Evolutionary conservation across 2,797 vertebrate species (phyloP).

Genomic region (Adelosebastes latens): DNA sequence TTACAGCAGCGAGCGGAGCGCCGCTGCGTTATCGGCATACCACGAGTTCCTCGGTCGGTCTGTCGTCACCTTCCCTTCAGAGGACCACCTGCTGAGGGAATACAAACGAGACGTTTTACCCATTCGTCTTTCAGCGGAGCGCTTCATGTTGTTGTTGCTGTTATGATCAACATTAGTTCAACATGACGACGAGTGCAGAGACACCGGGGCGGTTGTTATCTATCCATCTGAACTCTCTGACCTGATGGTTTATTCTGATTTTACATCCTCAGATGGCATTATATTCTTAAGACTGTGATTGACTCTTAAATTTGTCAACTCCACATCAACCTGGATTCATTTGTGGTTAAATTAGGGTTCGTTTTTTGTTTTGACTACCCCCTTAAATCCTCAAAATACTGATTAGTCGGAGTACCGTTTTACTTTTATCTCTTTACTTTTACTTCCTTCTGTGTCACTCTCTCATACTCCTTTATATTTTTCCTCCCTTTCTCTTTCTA

Average conservation of each 20-base stretch:
- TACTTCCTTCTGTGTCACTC: background rate
- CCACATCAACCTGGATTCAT: background rate
- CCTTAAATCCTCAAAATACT: background rate
- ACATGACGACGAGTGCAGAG: slow-evolving; percentile 9
- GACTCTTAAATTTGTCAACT: background rate
- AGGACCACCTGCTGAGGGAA: slow-evolving; percentile 50
- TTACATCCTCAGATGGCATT: background rate
- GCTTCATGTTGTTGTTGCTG: slow-evolving; percentile 10
- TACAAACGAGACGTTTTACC: background rate
- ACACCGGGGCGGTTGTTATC: background rate
- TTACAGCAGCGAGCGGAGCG: background rate
- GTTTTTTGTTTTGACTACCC: too few species aligned
- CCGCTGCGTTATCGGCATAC: slow-evolving; percentile 17
- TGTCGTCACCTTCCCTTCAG: slow-evolving; percentile 33
- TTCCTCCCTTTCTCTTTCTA: too few species aligned
- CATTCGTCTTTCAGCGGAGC: slow-evolving; percentile 10
- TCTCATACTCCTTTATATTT: background rate
- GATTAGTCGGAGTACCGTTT: background rate
- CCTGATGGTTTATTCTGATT: background rate
- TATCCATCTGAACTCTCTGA: background rate
- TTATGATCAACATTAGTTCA: slow-evolving; percentile 23
- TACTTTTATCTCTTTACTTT: too few species aligned
- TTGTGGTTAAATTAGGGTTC: background rate
- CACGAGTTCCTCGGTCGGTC: slow-evolving; percentile 29
- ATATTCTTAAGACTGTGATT: background rate